Conservation (phyloP, 2,113 vertebrate species). For the Procapra przewalskii region DNA sequence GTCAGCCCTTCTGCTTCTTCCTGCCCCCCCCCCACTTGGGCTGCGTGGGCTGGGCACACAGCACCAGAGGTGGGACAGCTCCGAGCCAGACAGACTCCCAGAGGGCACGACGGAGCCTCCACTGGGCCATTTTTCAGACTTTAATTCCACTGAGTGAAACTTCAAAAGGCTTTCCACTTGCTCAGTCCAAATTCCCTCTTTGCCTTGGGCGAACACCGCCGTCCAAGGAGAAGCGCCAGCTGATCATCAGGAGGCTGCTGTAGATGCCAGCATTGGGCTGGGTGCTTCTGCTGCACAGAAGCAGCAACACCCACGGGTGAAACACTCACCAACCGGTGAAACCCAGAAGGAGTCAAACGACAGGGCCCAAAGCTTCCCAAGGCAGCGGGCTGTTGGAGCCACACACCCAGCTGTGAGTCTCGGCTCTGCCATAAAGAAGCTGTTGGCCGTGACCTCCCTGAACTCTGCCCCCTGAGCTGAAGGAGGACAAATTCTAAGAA, state of each 20-base stretch:
- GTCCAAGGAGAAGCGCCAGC: neutral
- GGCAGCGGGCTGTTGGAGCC: accelerated
- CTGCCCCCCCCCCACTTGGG: accelerated
- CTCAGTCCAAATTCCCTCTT: neutral
- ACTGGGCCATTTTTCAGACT: neutral
- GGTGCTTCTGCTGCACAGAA: accelerated
- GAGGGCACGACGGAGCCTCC: neutral
- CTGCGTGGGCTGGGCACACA: neutral
- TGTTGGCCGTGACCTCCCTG: neutral
- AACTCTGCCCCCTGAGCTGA: accelerated
- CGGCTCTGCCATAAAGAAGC: neutral
- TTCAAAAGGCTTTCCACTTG: neutral
- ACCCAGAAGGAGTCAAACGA: accelerated
- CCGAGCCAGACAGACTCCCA: neutral
- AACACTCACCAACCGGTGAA: neutral
- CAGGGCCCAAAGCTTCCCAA: accelerated
- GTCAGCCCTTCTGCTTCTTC: neutral
- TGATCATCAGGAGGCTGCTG: accelerated
- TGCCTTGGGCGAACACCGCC: neutral
- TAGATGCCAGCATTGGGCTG: accelerated
- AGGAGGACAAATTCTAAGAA: neutral
- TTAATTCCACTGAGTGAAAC: neutral
- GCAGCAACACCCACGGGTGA: neutral
- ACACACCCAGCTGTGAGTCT: neutral
- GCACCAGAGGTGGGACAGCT: neutral